Percentiles rank a stretch among this genome's conserved stretches.
phyloP scores from a whole-genome alignment of 2,888 invertebrate species.

The Craniophora ligustri region DNA sequence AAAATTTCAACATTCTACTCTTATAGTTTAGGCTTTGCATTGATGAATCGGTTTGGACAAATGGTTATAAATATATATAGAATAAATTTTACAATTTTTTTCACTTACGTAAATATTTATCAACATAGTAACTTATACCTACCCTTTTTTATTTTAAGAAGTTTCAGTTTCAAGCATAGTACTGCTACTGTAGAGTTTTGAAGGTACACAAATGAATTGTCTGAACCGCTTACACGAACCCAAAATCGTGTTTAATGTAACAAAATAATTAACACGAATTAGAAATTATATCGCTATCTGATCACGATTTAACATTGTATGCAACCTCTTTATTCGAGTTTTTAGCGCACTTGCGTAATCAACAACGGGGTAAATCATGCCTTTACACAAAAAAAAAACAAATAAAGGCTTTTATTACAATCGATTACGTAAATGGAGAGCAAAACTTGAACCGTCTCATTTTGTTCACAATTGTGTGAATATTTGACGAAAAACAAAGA shows the following conservation, averaged over 20 bases:
- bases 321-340: slow-evolving; percentile 40
- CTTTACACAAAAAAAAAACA: slow-evolving; percentile 62
- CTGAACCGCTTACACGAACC: not conserved
- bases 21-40: too few relatives aligned
- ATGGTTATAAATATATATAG: too few relatives aligned
- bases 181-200: too few relatives aligned
- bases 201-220: too few relatives aligned
- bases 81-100: too few relatives aligned
- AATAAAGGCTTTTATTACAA: slow-evolving; percentile 61
- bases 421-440: slow-evolving; percentile 71
- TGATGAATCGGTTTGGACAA: too few relatives aligned
- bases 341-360: slow-evolving; percentile 61
- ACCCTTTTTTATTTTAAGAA: too few relatives aligned
- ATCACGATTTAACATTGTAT: slow-evolving; percentile 48
- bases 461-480: slow-evolving; percentile 48
- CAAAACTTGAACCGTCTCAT: slow-evolving; percentile 63
- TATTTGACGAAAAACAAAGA: not conserved
- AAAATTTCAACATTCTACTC: too few relatives aligned
- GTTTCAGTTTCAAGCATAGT: too few relatives aligned
- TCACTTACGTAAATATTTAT: too few relatives aligned
- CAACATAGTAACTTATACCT: too few relatives aligned
- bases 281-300: slow-evolving; percentile 26
- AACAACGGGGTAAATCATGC: slow-evolving; percentile 62
- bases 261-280: slow-evolving; percentile 50
- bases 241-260: slow-evolving; percentile 17